Evolutionary conservation across 1,140 invertebrate species (phyloP).

Genomic region (Laupala kohalensis): DNA sequence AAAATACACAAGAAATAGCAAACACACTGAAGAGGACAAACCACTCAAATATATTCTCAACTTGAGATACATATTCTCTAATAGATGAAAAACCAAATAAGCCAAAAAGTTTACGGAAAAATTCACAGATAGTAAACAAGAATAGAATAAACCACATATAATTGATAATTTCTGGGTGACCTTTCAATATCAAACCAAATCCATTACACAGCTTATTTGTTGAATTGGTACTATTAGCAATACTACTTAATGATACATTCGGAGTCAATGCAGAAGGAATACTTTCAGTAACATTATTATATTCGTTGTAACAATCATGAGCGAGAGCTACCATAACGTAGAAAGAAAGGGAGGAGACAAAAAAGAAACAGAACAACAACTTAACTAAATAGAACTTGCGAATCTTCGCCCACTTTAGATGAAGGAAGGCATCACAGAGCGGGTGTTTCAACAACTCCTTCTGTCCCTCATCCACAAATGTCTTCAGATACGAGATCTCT

Average conservation of each 20-base stretch:
- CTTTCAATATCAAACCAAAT: conserved; percentile 41
- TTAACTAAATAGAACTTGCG: conserved; percentile 72
- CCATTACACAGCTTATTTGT: conserved; percentile 15
- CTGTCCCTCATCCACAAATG: conserved; percentile 69
- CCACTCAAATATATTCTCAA: conserved; percentile 75
- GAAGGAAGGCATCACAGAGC: conserved; percentile 65
- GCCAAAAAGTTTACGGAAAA: conserved; percentile 59
- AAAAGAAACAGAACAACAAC: conserved; percentile 63
- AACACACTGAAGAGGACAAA: conserved; percentile 70
- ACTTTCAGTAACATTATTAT: conserved; percentile 52
- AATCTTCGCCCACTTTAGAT: conserved; percentile 80
- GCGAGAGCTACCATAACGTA: conserved; percentile 63
- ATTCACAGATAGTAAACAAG: conserved; percentile 58
- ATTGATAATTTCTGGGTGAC: conserved; percentile 56
- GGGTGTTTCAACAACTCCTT: conserved; percentile 71
- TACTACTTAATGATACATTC: conserved; percentile 19
- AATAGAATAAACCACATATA: conserved; percentile 57
- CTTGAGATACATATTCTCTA: conserved; percentile 62
- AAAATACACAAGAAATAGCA: conserved; percentile 63
- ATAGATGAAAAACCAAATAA: conserved; percentile 61
- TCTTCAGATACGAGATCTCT: conserved; percentile 68
- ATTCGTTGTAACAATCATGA: conserved; percentile 64
- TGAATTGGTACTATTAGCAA: not conserved
- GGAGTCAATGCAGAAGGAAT: conserved; percentile 38
- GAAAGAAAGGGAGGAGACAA: conserved; percentile 59